Evolutionary conservation across 2,888 invertebrate species (phyloP), one percentile per base, ranked within the genome.

Genomic region (Limenitis camilla): DNA sequence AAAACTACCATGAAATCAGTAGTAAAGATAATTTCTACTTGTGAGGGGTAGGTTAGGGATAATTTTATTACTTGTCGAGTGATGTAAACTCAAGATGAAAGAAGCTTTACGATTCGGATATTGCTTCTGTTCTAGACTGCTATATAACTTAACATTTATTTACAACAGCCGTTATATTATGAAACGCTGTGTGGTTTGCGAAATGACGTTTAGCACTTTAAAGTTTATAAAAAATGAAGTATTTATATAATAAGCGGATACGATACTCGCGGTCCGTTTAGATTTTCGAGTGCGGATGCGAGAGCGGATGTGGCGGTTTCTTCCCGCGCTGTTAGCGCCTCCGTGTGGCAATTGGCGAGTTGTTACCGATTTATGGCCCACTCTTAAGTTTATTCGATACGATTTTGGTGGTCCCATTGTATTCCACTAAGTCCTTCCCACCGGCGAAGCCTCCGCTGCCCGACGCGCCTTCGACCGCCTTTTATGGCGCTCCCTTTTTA

Each of bases 381-480:
- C 86, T 85, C 85, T 78, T 72, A 81, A 81, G 68, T 81, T 81
- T 77, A 81, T 81, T 75, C 78, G 71, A 72, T 70, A 72, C 81
- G 72, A 77, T 80, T 81, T 72, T 76, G 86, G 86, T 86, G 86
- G 86, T 87, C 86, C 85, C 75, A 83, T 87, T 86, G 85, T 86
- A 67, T 76, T 72, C 63, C 62, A 52, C 66, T 76, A 76, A 78
- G 76, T 65, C 76, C 71, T 69, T 70, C 71, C 64, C 65, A 64
- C 65, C 66, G 74, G 59, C 61, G 69, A 55, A 49, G 61, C 58
- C 61, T 64, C 61, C 63, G 60, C 66, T 67, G 78, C 79, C 78
- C 71, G 78, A 67, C 66, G 65, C 65, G 57, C 71, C 68, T 73
- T 74, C 74, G 60, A 71, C 70, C 70, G 64, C 73, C 74, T 75